phyloP scores from a whole-genome alignment of 2,888 invertebrate genomes.

The Parasteatoda lunata region DNA sequence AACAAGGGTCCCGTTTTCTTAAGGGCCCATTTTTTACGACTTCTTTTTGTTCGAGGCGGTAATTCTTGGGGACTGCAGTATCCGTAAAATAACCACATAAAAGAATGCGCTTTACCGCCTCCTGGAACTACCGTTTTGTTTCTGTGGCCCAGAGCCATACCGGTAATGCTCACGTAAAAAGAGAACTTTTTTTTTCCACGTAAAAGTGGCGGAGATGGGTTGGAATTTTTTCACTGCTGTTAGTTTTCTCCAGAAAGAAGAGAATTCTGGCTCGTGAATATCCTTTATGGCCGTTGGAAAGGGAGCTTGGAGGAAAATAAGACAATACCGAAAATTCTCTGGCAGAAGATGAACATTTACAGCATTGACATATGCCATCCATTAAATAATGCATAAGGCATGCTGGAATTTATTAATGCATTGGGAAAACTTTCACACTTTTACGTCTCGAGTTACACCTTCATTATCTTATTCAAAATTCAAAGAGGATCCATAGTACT shows the following conservation, averaged over 20 bases:
- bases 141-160: neutral
- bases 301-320: neutral
- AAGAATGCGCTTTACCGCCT: conserved; percentile 24
- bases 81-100: conserved; percentile 41
- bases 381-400: conserved; percentile 41
- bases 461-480: neutral
- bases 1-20: conserved; percentile 14
- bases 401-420: conserved; percentile 25
- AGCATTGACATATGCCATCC: neutral
- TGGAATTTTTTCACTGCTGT: neutral
- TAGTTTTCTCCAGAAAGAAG: neutral
- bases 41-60: conserved; percentile 16
- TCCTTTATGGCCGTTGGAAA: neutral
- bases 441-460: neutral
- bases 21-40: conserved; percentile 27
- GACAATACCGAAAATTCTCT: neutral
- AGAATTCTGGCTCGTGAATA: neutral
- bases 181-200: neutral
- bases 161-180: conserved; percentile 31
- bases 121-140: conserved; percentile 23
- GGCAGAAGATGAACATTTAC: neutral
- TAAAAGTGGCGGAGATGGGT: neutral
- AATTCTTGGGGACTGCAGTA: conserved; percentile 24
- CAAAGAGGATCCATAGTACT: neutral
- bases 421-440: neutral